phyloP scores from a whole-genome alignment of 1,140 invertebrate species.

The roundworm (Caenorhabditis elegans) region DNA sequence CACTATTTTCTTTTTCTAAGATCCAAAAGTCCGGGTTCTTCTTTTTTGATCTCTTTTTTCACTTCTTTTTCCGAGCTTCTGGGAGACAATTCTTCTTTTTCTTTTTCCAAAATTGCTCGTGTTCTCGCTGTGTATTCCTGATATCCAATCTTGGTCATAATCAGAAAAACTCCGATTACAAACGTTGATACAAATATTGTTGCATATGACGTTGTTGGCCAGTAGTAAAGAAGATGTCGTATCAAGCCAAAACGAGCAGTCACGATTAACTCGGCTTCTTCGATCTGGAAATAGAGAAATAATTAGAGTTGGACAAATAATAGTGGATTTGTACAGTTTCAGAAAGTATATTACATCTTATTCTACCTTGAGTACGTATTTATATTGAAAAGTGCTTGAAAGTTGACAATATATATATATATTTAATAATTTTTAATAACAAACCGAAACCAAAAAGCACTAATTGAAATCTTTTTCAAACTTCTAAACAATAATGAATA shows the following conservation, averaged over 20 bases:
- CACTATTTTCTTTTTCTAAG: not conserved
- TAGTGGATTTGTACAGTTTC: no score
- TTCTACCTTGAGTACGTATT: no score
- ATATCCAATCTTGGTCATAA: not conserved
- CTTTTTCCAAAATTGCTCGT: not conserved
- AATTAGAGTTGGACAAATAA: no score
- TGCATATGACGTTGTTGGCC: slow-evolving; percentile 4
- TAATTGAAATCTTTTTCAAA: no score
- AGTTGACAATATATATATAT: no score
- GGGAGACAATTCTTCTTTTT: not conserved
- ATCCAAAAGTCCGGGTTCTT: not conserved
- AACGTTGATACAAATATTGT: not conserved
- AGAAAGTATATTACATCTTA: no score
- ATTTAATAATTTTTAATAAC: no score
- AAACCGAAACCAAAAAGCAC: no score
- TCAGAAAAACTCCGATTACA: not conserved
- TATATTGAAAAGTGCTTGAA: no score
- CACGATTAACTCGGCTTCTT: slow-evolving; percentile 12
- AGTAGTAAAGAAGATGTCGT: slow-evolving; percentile 32
- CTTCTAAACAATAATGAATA: no score
- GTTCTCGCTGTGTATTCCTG: not conserved
- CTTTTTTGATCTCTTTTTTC: not conserved
- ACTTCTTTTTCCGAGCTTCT: not conserved
- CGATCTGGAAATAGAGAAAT: slow-evolving; percentile 7
- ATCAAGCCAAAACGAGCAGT: slow-evolving; percentile 37